Base-by-base conservation (phyloP, 2,113 vertebrate species). In the Cyanistes caeruleus region DNA sequence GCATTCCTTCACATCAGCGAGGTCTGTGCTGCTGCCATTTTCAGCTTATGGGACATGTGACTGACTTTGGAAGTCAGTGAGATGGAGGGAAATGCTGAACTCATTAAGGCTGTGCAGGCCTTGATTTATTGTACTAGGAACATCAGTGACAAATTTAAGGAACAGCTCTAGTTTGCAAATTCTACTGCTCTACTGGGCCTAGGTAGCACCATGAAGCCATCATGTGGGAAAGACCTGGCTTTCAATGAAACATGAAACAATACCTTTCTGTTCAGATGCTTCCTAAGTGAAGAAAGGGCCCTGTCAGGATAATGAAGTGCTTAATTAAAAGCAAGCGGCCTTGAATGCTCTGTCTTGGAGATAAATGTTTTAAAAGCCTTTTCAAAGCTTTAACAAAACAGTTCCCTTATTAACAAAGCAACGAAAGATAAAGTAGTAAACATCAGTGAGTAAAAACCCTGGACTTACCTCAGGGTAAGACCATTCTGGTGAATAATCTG, bases 401-500 rank as follows among this genome's bases (percentile, higher is more conserved):
- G 35, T 49, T 68, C 55, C 73, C 65, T 43, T 58, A n/a, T 14
- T 60, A 83, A 67, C 56, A 68, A 83, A 86, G 81, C 59, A 28
- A 58, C 0, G 5, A 65, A 46, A 43, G 55, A 63, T 13, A 84
- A 51, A 51, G 52, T 18, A 46, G 77, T 11, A 74, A 77, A 49
- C 1, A 6, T 39, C 11, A 82, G 31, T 13, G 84, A 87, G 44
- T 46, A 67, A 55, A 93, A 93, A 5, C 33, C 33, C 8, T 69
- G 51, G 23, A 89, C 99, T 98, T 94, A 99, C 99, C 99, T 99
- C 99, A 20, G 99, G 99, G 96, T 99, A 99, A 37, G 99, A 99
- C 99, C 99, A 99, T 95, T 99, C 99, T 3, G 99, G 99, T 46
- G 99, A 99, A 96, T 99, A 99, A 98, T 99, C 99, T 10, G 99